Evolutionary conservation across 2,113 vertebrate species (phyloP).

Genomic region (Brachionichthys hirsutus): DNA sequence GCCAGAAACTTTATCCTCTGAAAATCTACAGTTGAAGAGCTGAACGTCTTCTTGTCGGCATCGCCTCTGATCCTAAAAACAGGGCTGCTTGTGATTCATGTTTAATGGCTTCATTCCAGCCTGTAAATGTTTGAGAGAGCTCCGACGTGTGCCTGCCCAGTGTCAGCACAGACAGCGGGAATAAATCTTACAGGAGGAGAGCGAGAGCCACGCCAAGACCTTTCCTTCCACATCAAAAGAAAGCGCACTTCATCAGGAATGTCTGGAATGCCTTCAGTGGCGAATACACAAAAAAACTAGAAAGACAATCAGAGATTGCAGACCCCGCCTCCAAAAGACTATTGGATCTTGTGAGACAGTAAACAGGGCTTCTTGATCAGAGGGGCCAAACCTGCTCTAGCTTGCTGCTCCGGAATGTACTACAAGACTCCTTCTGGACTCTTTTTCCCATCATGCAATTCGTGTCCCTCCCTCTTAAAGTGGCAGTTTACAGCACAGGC

Average conservation of each 20-base stretch:
- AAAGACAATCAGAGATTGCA: no score
- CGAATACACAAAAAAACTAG: no score
- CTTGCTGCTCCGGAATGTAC: no score
- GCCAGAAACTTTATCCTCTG: not conserved
- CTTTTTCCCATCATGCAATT: no score
- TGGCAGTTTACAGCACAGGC: no score
- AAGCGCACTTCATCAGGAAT: not conserved
- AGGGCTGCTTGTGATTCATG: slow-evolving; percentile 25
- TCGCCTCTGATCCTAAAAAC: slow-evolving; percentile 32
- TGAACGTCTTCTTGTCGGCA: slow-evolving; percentile 30
- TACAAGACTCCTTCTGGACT: no score
- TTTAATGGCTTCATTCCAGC: slow-evolving; percentile 55
- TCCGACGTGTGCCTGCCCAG: slow-evolving; percentile 64
- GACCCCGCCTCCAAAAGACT: no score
- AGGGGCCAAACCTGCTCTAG: no score
- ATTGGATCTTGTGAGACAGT: no score
- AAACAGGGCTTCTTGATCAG: no score
- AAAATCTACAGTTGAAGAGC: slow-evolving; percentile 26
- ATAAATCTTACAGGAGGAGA: slow-evolving; percentile 51
- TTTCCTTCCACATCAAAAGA: slow-evolving; percentile 6
- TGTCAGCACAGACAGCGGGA: slow-evolving; percentile 54
- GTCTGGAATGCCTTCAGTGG: not conserved
- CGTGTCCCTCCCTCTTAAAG: no score
- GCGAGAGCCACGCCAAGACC: not conserved
- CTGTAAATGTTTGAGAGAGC: slow-evolving; percentile 60